phyloP scores from a whole-genome alignment of 2,113 vertebrate genomes.

The Macroglossus sobrinus region DNA sequence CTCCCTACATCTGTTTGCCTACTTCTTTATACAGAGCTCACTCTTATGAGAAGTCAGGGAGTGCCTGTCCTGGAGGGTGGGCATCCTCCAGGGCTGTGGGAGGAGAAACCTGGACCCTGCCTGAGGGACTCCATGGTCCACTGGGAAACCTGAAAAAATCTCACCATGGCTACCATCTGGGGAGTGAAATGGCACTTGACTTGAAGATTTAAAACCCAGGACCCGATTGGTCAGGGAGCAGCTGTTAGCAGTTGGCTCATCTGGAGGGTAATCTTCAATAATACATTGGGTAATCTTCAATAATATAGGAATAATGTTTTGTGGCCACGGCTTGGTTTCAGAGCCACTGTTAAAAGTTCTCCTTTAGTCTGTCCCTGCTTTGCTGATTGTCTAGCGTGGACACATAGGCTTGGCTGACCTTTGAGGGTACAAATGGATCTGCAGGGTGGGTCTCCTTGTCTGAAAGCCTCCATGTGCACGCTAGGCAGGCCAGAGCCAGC shows the following conservation, averaged over 20 bases:
- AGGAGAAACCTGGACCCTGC: not conserved
- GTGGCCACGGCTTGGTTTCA: slow-evolving; percentile 21
- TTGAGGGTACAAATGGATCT: not conserved
- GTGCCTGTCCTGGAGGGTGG: not conserved
- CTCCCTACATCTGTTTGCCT: not conserved
- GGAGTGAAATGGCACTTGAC: not conserved
- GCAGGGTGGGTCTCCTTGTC: not conserved
- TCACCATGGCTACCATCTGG: not conserved
- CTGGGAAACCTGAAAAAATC: not conserved
- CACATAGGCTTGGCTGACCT: not conserved
- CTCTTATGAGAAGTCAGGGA: not conserved
- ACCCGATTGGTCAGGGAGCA: not conserved
- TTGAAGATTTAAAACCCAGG: slow-evolving; percentile 1
- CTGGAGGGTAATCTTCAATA: not conserved
- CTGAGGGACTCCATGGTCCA: not conserved
- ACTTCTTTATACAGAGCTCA: not conserved
- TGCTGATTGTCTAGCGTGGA: not conserved
- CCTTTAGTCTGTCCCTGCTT: not conserved
- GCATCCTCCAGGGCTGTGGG: not conserved
- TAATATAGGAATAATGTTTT: not conserved
- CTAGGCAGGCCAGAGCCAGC: not conserved
- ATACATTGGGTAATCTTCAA: not conserved
- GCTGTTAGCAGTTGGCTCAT: not conserved
- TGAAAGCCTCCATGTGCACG: not conserved
- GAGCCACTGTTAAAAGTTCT: not conserved